Percentiles rank a stretch among this genome's conserved stretches.
Conservation (phyloP, 2,888 invertebrate genomes). For the Lomographa bimaculata region DNA sequence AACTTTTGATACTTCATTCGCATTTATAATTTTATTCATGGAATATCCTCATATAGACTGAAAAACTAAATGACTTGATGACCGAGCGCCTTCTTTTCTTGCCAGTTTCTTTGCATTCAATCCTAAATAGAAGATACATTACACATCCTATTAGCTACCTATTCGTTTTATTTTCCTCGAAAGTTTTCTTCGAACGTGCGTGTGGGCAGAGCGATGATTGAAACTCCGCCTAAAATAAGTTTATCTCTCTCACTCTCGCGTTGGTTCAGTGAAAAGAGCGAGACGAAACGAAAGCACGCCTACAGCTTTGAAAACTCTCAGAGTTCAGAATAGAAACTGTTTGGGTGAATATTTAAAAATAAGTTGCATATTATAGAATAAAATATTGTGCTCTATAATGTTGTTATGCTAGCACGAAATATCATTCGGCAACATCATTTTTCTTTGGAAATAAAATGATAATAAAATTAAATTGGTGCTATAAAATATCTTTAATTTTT, state of each 20-base stretch:
- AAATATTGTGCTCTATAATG: slow-evolving; percentile 44
- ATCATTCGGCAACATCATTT: slow-evolving; percentile 42
- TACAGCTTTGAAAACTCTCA: slow-evolving; percentile 36
- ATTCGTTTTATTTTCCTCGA: slow-evolving; percentile 52
- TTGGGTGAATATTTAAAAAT: slow-evolving; percentile 19
- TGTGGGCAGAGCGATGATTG: slow-evolving; percentile 52
- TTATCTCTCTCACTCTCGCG: slow-evolving; percentile 39
- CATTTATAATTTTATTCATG: too few relatives aligned
- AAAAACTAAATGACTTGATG: slow-evolving; percentile 2
- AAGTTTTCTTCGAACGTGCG: slow-evolving; percentile 41
- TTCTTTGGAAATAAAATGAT: slow-evolving; percentile 9
- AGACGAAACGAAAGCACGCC: slow-evolving; percentile 33
- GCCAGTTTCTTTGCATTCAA: slow-evolving; percentile 6
- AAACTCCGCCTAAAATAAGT: slow-evolving; percentile 54
- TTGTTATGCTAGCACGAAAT: slow-evolving; percentile 37
- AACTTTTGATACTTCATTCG: too few relatives aligned
- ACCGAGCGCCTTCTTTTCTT: background rate
- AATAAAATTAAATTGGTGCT: slow-evolving; percentile 40
- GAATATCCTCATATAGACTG: too few relatives aligned
- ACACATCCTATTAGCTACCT: slow-evolving; percentile 47
- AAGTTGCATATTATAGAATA: slow-evolving; percentile 30
- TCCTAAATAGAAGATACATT: slow-evolving; percentile 30
- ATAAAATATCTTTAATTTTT: slow-evolving; percentile 11
- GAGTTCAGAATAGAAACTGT: slow-evolving; percentile 30
- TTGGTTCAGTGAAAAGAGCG: slow-evolving; percentile 29